Percentiles rank a stretch among this genome's conserved stretches.
These are phyloP conservation scores for Cataglyphis rosenhaueri DNA, from an alignment of 2,888 invertebrate genomes.

Conservation along the genomic window DNA sequence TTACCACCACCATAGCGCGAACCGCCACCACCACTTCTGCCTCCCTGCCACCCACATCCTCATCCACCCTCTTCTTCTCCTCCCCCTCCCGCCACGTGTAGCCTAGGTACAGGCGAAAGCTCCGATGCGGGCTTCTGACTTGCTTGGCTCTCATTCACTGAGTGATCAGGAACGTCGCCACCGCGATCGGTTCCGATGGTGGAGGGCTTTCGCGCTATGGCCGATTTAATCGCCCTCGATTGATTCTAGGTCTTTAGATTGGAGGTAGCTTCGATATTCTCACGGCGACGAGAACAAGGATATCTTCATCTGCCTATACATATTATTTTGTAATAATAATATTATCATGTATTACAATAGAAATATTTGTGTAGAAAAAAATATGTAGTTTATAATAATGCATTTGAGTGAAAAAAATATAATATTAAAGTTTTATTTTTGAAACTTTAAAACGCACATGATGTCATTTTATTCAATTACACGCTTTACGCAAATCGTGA, in stretches of 20 bases:
- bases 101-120: conserved; percentile 73
- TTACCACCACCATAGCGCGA: conserved; percentile 64
- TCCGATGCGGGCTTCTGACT: conserved; percentile 80
- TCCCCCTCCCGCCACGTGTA: conserved; percentile 59
- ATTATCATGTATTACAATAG: neutral
- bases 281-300: conserved; percentile 15
- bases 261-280: conserved; percentile 39
- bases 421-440: neutral
- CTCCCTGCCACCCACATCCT: conserved; percentile 74
- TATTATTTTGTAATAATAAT: neutral
- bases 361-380: neutral
- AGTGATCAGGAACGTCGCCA: conserved; percentile 68
- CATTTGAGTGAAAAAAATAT: neutral
- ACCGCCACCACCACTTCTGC: conserved; percentile 69
- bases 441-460: neutral
- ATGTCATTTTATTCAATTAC: neutral
- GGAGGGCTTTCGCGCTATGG: conserved; percentile 47
- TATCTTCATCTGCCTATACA: conserved; percentile 24
- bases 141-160: conserved; percentile 82
- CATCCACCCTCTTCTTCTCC: conserved; percentile 58
- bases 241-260: conserved; percentile 35
- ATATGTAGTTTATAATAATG: neutral
- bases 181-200: conserved; percentile 62
- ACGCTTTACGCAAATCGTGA: neutral
- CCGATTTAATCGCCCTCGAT: conserved; percentile 56